phyloP scores from a whole-genome alignment of 2,797 vertebrate species.

The Phyllotis vaccarum region DNA sequence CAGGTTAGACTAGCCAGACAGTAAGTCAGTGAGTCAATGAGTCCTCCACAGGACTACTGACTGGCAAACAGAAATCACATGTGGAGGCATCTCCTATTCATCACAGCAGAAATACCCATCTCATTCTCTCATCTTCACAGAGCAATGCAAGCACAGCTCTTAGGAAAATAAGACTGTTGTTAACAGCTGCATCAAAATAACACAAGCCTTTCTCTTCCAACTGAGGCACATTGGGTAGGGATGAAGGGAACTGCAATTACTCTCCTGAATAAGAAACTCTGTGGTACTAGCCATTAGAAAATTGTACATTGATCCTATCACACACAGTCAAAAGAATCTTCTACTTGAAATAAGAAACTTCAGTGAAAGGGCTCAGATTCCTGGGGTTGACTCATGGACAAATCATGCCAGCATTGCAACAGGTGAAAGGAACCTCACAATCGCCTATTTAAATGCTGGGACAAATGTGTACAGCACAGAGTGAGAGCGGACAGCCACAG shows the following conservation, averaged over 20 bases:
- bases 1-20: not conserved
- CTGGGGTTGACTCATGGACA: conserved; percentile 17
- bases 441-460: not conserved
- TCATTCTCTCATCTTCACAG: not conserved
- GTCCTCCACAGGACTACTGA: not conserved
- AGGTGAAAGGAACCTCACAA: conserved; percentile 58
- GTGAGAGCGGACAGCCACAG: not conserved
- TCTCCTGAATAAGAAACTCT: conserved; percentile 53
- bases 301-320: not conserved
- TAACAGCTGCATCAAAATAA: conserved; percentile 77
- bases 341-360: conserved; percentile 56
- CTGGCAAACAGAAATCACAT: not conserved
- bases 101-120: not conserved
- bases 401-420: conserved; percentile 54
- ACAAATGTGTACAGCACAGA: conserved; percentile 5
- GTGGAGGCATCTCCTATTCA: conserved; percentile 47
- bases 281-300: conserved; percentile 49
- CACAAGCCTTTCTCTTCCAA: conserved; percentile 68
- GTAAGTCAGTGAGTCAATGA: too few species aligned
- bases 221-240: not conserved
- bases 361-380: conserved; percentile 61
- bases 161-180: conserved; percentile 63
- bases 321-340: conserved; percentile 41
- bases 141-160: conserved; percentile 42
- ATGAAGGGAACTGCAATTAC: not conserved